Evolutionary conservation across 2,888 invertebrate genomes (phyloP).

Genomic region (Cyaniris semiargus): DNA sequence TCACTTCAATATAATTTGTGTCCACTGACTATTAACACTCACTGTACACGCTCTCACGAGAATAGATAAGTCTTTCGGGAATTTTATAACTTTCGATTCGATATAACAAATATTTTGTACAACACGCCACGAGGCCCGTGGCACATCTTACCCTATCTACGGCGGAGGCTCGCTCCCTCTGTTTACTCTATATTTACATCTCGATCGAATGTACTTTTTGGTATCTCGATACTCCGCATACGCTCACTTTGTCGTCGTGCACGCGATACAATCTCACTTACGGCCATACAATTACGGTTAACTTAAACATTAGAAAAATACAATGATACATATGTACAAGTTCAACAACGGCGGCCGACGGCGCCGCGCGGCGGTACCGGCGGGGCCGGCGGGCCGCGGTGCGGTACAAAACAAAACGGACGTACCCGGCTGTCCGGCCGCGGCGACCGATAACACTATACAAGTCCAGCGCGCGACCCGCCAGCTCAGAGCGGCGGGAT

Average conservation of each 20-base stretch:
- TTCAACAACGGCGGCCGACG: constrained; percentile 67
- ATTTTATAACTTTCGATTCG: constrained; percentile 72
- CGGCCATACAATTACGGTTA: constrained; percentile 61
- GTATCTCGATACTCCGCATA: constrained; percentile 73
- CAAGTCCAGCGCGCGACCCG: constrained; percentile 71
- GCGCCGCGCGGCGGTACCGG: constrained; percentile 41
- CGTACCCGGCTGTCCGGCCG: constrained; percentile 35
- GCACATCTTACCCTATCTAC: constrained; percentile 62
- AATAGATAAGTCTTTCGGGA: constrained; percentile 78
- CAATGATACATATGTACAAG: constrained; percentile 77
- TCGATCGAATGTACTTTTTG: constrained; percentile 77
- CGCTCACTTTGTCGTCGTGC: constrained; percentile 69
- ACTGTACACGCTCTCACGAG: constrained; percentile 80
- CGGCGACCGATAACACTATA: constrained; percentile 70
- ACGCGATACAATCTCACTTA: constrained; percentile 58
- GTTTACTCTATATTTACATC: constrained; percentile 70
- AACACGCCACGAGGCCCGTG: constrained; percentile 75
- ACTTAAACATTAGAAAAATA: constrained; percentile 77
- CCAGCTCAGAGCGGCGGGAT: constrained; percentile 83
- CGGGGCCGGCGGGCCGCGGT: constrained; percentile 45
- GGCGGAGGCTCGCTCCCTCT: constrained; percentile 25
- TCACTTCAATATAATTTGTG: constrained; percentile 79
- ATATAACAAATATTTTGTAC: constrained; percentile 81
- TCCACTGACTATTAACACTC: constrained; percentile 82
- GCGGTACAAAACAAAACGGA: constrained; percentile 70